These are phyloP conservation scores for Lasius platythorax DNA, from an alignment of 2,888 invertebrate genomes.

Conservation along the genomic window DNA sequence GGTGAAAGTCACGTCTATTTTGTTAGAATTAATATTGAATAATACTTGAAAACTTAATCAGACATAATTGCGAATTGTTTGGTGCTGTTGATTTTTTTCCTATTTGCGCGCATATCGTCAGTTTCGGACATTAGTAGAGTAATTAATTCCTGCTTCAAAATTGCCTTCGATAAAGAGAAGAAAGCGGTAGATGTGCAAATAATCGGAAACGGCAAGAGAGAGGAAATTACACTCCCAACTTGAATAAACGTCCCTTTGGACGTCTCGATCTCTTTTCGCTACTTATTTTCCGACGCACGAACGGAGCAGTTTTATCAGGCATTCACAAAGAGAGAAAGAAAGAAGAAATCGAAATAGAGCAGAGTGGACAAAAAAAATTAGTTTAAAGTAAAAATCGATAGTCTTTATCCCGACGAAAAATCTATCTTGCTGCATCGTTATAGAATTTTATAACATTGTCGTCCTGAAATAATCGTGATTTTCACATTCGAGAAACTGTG, in stretches of 20 bases:
- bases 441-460: neutral
- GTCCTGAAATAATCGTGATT: slow-evolving; percentile 7
- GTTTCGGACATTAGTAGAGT: neutral
- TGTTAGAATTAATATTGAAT: slow-evolving; percentile 25
- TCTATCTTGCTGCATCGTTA: neutral
- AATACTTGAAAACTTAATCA: neutral
- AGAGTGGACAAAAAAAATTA: slow-evolving; percentile 26
- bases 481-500: neutral
- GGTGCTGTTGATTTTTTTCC: neutral
- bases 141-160: slow-evolving; percentile 41
- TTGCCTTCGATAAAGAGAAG: neutral
- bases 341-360: slow-evolving; percentile 3
- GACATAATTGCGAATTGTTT: neutral
- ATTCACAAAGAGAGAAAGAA: slow-evolving; percentile 32
- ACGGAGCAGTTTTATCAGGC: slow-evolving; percentile 11
- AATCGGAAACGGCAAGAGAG: slow-evolving; percentile 16
- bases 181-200: slow-evolving; percentile 5
- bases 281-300: slow-evolving; percentile 33
- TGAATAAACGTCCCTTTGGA: slow-evolving; percentile 48
- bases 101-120: neutral
- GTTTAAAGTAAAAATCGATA: slow-evolving; percentile 43
- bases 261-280: slow-evolving; percentile 23
- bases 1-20: slow-evolving; percentile 29
- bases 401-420: slow-evolving; percentile 8
- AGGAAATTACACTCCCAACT: slow-evolving; percentile 41